Conservation (phyloP, 1,140 invertebrate species). For the Oreohelix idahoensis region DNA sequence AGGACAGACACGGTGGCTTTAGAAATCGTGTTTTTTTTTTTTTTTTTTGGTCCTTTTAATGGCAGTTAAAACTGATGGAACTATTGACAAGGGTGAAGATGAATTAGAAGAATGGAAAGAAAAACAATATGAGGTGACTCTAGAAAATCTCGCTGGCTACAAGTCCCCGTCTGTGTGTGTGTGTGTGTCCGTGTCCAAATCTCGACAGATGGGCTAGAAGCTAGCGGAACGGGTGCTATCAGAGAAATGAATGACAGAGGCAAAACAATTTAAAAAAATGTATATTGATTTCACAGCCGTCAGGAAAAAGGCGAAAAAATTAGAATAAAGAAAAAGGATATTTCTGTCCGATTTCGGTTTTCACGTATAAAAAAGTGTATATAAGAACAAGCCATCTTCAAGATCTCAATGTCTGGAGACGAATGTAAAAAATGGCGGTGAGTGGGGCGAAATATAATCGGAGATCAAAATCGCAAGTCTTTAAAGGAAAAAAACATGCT, state of each 20-base stretch:
- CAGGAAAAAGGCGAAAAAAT: neutral
- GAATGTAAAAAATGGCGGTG: no score
- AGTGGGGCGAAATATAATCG: neutral
- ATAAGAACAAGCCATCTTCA: neutral
- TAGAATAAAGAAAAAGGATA: neutral
- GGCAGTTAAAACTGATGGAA: neutral
- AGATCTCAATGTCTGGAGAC: neutral
- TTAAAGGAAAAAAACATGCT: no score
- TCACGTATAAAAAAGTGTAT: neutral
- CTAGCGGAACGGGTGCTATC: neutral
- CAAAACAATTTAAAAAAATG: neutral
- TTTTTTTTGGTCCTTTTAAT: constrained; percentile 4
- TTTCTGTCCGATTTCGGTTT: neutral
- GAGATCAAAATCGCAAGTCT: neutral
- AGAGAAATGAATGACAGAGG: neutral
- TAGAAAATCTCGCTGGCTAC: neutral
- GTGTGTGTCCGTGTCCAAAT: neutral
- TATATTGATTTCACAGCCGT: neutral
- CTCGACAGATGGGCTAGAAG: neutral
- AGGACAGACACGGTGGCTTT: neutral
- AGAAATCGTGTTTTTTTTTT: neutral
- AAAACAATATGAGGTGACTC: neutral
- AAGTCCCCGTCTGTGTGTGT: neutral
- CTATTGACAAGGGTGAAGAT: neutral
- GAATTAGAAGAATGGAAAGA: neutral